Evolutionary conservation across 1,140 invertebrate genomes (phyloP).

Genomic region (Tetragnatha versicolor): DNA sequence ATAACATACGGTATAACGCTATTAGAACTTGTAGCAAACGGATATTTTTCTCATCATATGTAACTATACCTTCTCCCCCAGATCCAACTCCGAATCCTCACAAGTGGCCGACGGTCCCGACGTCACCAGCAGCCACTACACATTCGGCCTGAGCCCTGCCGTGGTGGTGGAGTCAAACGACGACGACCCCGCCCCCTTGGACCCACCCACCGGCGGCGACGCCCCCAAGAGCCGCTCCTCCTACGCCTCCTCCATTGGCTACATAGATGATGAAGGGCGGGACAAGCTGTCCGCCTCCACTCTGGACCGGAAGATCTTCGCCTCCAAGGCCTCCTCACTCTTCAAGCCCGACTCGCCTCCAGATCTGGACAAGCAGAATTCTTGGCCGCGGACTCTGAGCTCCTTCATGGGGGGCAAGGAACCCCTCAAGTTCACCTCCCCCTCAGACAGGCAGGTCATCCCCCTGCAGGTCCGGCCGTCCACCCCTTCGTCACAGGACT

Average conservation of each 20-base stretch:
- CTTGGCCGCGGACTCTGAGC: constrained; percentile 42
- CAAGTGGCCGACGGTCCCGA: constrained; percentile 20
- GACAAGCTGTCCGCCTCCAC: constrained; percentile 29
- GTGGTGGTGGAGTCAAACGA: constrained; percentile 30
- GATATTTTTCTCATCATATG: too few species aligned
- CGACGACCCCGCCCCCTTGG: constrained; percentile 16
- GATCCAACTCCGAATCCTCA: constrained; percentile 44
- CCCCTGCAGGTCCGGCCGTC: constrained; percentile 25
- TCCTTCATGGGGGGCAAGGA: constrained; percentile 47
- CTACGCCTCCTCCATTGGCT: constrained; percentile 38
- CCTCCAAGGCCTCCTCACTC: constrained; percentile 16
- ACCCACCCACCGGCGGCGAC: too few species aligned
- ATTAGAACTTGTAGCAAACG: too few species aligned
- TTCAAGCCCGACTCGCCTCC: constrained; percentile 44
- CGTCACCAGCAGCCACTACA: constrained; percentile 33
- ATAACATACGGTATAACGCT: too few species aligned
- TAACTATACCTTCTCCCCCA: too few species aligned
- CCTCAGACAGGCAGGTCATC: constrained; percentile 29
- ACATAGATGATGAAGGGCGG: constrained; percentile 29
- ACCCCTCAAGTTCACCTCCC: not conserved
- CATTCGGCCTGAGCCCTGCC: constrained; percentile 23
- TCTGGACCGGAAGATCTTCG: constrained; percentile 30
- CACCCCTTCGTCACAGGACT: constrained; percentile 29
- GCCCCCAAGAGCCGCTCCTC: constrained; percentile 35
- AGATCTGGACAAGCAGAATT: constrained; percentile 44